Percentiles rank a stretch among this genome's conserved stretches.
phyloP scores from a whole-genome alignment of 2,888 invertebrate species.

The Ceriagrion tenellum region DNA sequence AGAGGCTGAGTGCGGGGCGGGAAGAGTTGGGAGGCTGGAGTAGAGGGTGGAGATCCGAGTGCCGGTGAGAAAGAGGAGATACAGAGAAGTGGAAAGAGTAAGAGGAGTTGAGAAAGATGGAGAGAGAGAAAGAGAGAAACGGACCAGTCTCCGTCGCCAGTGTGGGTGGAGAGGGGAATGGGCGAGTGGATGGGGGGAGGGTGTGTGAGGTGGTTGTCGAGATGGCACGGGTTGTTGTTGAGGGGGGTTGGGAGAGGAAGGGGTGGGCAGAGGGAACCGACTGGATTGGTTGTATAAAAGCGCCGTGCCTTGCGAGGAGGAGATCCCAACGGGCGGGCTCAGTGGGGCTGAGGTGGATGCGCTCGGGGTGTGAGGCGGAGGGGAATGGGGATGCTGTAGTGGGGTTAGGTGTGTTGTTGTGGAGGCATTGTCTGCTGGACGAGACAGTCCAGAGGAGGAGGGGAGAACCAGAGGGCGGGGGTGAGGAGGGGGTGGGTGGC shows the following conservation, averaged over 20 bases:
- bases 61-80: background rate
- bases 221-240: background rate
- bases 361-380: background rate
- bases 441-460: background rate
- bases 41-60: background rate
- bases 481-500: slow-evolving; percentile 10
- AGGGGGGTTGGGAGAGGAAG: background rate
- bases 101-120: background rate
- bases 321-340: background rate
- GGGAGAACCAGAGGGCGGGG: background rate
- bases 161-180: background rate
- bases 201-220: background rate
- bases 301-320: background rate
- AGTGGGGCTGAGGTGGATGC: background rate
- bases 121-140: background rate
- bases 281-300: slow-evolving; percentile 33
- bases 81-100: background rate
- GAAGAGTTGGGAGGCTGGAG: background rate
- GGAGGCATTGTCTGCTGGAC: background rate
- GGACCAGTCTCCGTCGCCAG: slow-evolving; percentile 30
- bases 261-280: background rate
- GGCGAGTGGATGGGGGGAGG: background rate
- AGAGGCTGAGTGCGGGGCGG: background rate
- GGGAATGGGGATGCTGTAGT: background rate
- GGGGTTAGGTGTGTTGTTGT: background rate